A percentile compares a stretch with the other conserved stretches of the same genome.
Conservation (phyloP, 2,113 vertebrate genomes). For the Colius striatus region DNA sequence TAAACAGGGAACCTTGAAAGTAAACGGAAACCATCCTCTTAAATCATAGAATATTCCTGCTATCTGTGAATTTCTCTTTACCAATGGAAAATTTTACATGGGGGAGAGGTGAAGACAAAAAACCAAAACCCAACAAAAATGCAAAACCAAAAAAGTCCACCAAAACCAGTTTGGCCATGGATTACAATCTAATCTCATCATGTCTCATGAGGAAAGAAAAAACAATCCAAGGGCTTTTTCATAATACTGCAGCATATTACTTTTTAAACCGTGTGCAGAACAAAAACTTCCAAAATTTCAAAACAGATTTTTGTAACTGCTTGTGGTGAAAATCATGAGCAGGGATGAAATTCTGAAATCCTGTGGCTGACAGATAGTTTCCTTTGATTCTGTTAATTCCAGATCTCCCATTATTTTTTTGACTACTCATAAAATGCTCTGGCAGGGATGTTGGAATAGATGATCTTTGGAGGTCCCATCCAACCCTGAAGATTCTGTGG, state of each 20-base stretch:
- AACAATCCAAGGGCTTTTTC: neutral
- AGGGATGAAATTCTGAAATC: neutral
- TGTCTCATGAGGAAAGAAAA: neutral
- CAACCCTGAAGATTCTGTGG: no score
- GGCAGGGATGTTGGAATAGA: no score
- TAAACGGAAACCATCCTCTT: neutral
- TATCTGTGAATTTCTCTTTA: neutral
- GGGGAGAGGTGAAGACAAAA: rapidly evolving
- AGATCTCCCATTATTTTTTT: neutral
- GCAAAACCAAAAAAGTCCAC: neutral
- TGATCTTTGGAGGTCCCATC: no score
- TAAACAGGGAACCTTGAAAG: neutral
- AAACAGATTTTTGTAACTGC: neutral
- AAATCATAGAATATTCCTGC: neutral
- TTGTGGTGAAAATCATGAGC: neutral
- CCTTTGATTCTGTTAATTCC: neutral
- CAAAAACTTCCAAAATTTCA: neutral
- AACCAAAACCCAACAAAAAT: neutral
- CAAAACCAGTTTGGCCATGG: neutral
- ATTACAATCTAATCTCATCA: neutral
- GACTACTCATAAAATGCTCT: neutral
- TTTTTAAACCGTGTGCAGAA: neutral
- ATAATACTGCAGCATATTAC: neutral
- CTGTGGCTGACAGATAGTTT: neutral
- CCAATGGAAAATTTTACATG: neutral